Evolutionary conservation across 2,888 invertebrate genomes (phyloP).

Genomic region (Melieria crassipennis): DNA sequence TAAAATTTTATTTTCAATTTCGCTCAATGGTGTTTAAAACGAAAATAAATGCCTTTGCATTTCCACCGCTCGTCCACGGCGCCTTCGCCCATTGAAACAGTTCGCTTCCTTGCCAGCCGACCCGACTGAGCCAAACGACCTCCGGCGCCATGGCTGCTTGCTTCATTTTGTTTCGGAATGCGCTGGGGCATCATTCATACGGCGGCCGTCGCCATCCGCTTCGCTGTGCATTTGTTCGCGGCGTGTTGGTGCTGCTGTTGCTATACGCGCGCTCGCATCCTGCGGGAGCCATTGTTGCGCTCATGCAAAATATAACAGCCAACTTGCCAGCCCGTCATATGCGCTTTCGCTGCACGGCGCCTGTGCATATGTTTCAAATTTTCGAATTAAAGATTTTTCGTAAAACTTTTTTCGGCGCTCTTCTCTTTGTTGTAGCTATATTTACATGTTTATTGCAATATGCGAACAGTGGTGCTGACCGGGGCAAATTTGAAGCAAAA

Average conservation of each 20-base stretch:
- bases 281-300: neutral
- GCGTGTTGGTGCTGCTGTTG: neutral
- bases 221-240: neutral
- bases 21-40: conserved; percentile 23
- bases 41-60: conserved; percentile 28
- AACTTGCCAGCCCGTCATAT: too few species aligned
- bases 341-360: neutral
- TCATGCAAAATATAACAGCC: neutral
- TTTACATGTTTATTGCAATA: too few species aligned
- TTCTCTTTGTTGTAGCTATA: too few species aligned
- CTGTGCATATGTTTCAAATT: neutral
- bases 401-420: too few species aligned
- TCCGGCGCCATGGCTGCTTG: neutral
- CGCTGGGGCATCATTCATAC: neutral
- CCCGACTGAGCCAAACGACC: neutral
- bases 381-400: neutral
- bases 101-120: neutral
- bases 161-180: neutral
- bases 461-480: too few species aligned
- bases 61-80: neutral
- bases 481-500: too few species aligned
- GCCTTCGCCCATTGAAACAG: neutral
- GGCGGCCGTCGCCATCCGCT: neutral
- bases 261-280: neutral
- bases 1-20: conserved; percentile 33